phyloP scores from a whole-genome alignment of 2,113 vertebrate species.

The Callopanchax toddi region DNA sequence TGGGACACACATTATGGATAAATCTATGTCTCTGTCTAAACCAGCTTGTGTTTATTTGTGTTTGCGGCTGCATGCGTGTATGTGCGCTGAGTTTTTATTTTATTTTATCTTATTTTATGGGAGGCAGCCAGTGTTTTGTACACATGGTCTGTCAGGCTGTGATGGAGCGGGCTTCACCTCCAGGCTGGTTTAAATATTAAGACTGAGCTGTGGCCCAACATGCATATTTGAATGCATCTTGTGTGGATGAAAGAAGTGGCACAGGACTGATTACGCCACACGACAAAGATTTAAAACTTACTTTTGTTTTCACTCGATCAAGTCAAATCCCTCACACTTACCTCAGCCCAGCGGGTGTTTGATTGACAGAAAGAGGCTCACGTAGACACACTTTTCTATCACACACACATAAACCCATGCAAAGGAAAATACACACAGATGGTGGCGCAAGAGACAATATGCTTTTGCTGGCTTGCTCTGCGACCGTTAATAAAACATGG shows the following conservation, averaged over 20 bases:
- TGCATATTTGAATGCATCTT: slow-evolving; percentile 75
- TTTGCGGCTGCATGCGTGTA: slow-evolving; percentile 19
- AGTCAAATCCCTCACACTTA: not conserved
- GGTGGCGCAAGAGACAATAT: slow-evolving; percentile 71
- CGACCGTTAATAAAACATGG: slow-evolving; percentile 71
- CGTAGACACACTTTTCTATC: slow-evolving; percentile 27
- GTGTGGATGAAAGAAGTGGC: slow-evolving; percentile 46
- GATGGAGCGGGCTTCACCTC: slow-evolving; percentile 69
- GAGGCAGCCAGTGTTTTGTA: slow-evolving; percentile 61
- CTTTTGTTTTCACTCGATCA: not conserved
- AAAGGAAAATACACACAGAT: slow-evolving; percentile 68
- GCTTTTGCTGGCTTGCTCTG: slow-evolving; percentile 62
- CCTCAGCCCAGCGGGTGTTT: slow-evolving; percentile 21
- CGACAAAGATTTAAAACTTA: slow-evolving; percentile 22
- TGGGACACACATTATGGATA: slow-evolving; percentile 43
- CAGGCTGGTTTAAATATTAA: slow-evolving; percentile 81
- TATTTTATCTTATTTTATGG: slow-evolving; percentile 34
- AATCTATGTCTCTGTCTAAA: slow-evolving; percentile 49
- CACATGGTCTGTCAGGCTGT: slow-evolving; percentile 60
- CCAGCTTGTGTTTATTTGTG: slow-evolving; percentile 65
- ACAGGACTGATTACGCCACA: slow-evolving; percentile 18
- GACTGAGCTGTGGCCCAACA: slow-evolving; percentile 64
- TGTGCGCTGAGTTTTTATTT: slow-evolving; percentile 25
- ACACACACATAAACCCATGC: slow-evolving; percentile 19
- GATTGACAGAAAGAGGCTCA: not conserved